phyloP scores from a whole-genome alignment of 2,888 invertebrate species.

The Cheilosia pagana region DNA sequence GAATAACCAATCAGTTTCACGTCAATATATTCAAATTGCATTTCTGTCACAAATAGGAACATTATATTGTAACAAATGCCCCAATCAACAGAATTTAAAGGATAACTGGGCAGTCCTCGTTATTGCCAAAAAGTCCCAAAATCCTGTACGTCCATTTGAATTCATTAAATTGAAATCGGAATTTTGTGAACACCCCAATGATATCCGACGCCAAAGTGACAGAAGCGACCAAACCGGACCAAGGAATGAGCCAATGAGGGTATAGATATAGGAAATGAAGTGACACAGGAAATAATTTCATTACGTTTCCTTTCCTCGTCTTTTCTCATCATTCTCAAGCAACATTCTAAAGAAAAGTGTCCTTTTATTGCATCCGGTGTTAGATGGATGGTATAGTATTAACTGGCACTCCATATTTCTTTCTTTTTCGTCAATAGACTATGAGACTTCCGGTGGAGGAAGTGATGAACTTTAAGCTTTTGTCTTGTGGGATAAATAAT shows the following conservation, averaged over 20 bases:
- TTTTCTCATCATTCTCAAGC: not conserved
- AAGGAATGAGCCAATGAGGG: not conserved
- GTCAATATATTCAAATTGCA: too few relatives aligned
- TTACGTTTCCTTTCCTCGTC: constrained; percentile 41
- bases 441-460: constrained; percentile 9
- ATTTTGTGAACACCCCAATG: constrained; percentile 35
- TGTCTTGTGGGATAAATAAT: constrained; percentile 36
- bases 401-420: not conserved
- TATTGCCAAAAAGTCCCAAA: not conserved
- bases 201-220: constrained; percentile 28
- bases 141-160: constrained; percentile 14
- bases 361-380: constrained; percentile 54
- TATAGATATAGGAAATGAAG: constrained; percentile 16
- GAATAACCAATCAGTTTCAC: too few relatives aligned
- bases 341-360: constrained; percentile 33
- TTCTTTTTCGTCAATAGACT: constrained; percentile 24
- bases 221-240: constrained; percentile 25
- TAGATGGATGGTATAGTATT: constrained; percentile 36
- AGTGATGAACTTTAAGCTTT: constrained; percentile 10
- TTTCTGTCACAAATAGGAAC: not conserved
- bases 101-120: constrained; percentile 7
- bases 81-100: constrained; percentile 1
- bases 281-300: constrained; percentile 55
- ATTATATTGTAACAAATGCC: not conserved
- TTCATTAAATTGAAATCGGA: constrained; percentile 44